phyloP scores from a whole-genome alignment of 2,797 vertebrate species.

The Zalophus californianus region DNA sequence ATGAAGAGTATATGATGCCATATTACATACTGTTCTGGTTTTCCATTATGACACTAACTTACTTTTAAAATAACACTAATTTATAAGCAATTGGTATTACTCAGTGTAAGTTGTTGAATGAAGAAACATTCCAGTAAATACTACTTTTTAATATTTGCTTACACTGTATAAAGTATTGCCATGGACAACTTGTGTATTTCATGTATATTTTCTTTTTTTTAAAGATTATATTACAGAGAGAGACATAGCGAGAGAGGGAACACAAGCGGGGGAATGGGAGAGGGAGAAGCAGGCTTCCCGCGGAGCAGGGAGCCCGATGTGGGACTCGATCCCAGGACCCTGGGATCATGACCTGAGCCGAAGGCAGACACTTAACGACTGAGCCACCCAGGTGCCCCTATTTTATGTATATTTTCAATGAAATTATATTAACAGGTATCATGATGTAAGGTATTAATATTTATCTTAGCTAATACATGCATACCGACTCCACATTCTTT shows the following conservation, averaged over 20 bases:
- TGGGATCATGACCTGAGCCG: no score
- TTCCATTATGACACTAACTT: not conserved
- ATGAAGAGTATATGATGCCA: not conserved
- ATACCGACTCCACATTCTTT: constrained; percentile 20
- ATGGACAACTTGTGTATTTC: not conserved
- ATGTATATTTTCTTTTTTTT: constrained; percentile 14
- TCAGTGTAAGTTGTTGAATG: not conserved
- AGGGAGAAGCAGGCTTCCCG: no score
- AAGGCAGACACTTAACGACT: no score
- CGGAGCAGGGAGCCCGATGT: no score
- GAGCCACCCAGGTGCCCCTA: not conserved
- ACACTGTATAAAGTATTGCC: not conserved
- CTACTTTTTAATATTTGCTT: not conserved
- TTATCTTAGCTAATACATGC: constrained; percentile 35
- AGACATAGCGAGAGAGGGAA: no score
- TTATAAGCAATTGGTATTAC: not conserved
- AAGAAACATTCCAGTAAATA: not conserved
- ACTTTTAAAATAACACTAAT: constrained; percentile 38
- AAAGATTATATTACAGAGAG: no score
- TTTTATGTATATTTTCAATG: constrained; percentile 59
- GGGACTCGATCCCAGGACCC: no score
- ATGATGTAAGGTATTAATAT: constrained; percentile 39
- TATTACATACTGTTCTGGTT: not conserved
- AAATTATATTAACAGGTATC: constrained; percentile 12
- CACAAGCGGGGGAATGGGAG: no score